Percentiles rank a stretch among this genome's conserved stretches.
Conservation (phyloP, 2,113 vertebrate species). For the Corydoras maculifer region DNA sequence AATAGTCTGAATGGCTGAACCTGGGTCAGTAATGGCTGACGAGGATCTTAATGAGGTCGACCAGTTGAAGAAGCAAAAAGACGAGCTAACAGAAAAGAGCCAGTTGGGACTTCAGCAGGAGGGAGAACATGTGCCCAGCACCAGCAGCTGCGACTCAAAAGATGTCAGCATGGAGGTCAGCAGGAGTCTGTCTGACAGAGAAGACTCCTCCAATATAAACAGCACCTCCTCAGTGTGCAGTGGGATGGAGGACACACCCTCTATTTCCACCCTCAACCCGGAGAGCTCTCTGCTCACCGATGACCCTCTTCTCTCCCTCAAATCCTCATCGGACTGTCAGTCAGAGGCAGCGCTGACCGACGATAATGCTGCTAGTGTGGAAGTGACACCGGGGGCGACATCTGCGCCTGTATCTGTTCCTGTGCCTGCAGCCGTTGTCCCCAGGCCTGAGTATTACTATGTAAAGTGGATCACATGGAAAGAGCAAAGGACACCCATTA, state of each 20-base stretch:
- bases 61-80: not conserved
- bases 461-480: constrained; percentile 96
- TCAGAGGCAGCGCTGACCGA: constrained; percentile 14
- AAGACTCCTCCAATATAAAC: constrained; percentile 31
- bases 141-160: not conserved
- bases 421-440: not conserved
- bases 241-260: constrained; percentile 53
- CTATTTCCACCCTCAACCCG: constrained; percentile 57
- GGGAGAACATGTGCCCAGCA: not conserved
- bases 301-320: constrained; percentile 46
- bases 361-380: constrained; percentile 18
- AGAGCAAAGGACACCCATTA: constrained; percentile 77
- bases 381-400: not conserved
- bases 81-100: not conserved
- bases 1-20: not conserved
- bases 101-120: too few relatives aligned
- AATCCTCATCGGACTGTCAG: constrained; percentile 39
- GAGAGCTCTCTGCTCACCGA: constrained; percentile 49
- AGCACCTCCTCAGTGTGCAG: constrained; percentile 49
- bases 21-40: not conserved
- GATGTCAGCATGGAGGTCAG: not conserved
- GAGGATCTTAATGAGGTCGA: not conserved
- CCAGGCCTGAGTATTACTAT: constrained; percentile 68
- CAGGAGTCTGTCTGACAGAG: constrained; percentile 42
- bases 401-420: constrained; percentile 6